Base-by-base conservation (phyloP, 2,797 vertebrate genomes). In the Clarias platycephalus region DNA sequence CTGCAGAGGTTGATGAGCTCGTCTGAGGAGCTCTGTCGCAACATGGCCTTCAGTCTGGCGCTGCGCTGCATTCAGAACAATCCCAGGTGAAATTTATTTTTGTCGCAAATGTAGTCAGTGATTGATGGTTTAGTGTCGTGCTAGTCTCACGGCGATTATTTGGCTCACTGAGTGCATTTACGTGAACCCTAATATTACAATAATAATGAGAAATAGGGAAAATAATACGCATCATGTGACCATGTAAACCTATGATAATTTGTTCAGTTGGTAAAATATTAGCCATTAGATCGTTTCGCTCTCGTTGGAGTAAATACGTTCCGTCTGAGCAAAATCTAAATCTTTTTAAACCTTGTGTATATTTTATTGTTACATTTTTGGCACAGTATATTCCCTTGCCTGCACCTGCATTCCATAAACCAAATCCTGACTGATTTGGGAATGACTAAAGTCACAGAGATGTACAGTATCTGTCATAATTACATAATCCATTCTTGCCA, bases 1-100 rank as follows among this genome's bases (percentile, higher is more conserved):
- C 93, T 99, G 22, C 98, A 99, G 94, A 96, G 96, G 86, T 94
- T 99, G 89, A 99, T 99, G 98, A 95, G 94, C 62, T 97, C 97
- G 0, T 91, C 97, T 0, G 98, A 99, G 90, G 98, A 99, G 89
- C 88, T 97, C 86, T 98, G 97, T 91, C 96, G 98, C 31, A 97
- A 95, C 90, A 95, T 98, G 93, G 98, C 98, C 81, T 99, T 99
- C 89, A 97, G 92, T 87, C 93, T 99, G 86, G 97, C 98, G 2
- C 90, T 99, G 85, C 97, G 98, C 89, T 96, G 97, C 89, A 96
- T 99, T 83, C 98, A 99, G 94, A 97, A 96, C 90, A 97, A 96
- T 84, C 98, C 98, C 87, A 95, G 97, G 98, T 99, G 88, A 91
- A 6, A 28, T 49, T 15, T 49, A 12, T 15, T 72, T 13, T n/a